Evolutionary conservation across 2,797 vertebrate species (phyloP).

Genomic region (Xyrichtys novacula): DNA sequence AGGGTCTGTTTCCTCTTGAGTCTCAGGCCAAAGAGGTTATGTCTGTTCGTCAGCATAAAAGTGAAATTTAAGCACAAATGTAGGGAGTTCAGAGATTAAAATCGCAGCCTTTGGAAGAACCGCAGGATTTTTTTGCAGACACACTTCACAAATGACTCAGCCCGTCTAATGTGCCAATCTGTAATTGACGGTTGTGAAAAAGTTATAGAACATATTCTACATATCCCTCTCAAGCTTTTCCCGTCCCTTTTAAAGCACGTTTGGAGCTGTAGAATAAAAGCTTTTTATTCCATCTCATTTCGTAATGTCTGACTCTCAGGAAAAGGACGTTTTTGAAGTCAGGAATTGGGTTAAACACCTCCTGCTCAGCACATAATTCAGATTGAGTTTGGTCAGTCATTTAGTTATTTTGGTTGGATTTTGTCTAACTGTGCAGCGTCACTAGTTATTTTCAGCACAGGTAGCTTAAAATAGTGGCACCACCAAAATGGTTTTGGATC

Average conservation of each 20-base stretch:
- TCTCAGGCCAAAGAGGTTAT: constrained; percentile 39
- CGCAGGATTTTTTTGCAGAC: constrained; percentile 81
- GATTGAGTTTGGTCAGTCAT: constrained; percentile 63
- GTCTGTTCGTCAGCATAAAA: constrained; percentile 72
- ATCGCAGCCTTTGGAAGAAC: constrained; percentile 82
- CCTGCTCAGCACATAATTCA: constrained; percentile 54
- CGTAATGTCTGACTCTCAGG: constrained; percentile 25
- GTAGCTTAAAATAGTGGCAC: constrained; percentile 69
- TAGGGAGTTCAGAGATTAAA: constrained; percentile 74
- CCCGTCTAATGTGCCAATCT: constrained; percentile 68
- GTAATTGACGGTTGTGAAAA: constrained; percentile 78
- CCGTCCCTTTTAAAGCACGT: constrained; percentile 40
- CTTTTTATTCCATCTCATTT: constrained; percentile 31
- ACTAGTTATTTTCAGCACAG: constrained; percentile 74
- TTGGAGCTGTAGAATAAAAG: constrained; percentile 30
- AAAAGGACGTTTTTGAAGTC: constrained; percentile 12
- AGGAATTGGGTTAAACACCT: constrained; percentile 48
- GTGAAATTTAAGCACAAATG: constrained; percentile 54
- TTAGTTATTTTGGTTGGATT: constrained; percentile 72
- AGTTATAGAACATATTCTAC: constrained; percentile 77
- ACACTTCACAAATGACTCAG: constrained; percentile 78
- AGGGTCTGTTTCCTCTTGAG: constrained; percentile 17
- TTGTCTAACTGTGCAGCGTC: constrained; percentile 58
- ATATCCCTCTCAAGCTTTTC: constrained; percentile 58
- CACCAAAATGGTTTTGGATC: constrained; percentile 66